These are phyloP conservation scores for Amblyjoppa fuscipennis DNA, from an alignment of 2,888 invertebrate species.

Conservation along the genomic window DNA sequence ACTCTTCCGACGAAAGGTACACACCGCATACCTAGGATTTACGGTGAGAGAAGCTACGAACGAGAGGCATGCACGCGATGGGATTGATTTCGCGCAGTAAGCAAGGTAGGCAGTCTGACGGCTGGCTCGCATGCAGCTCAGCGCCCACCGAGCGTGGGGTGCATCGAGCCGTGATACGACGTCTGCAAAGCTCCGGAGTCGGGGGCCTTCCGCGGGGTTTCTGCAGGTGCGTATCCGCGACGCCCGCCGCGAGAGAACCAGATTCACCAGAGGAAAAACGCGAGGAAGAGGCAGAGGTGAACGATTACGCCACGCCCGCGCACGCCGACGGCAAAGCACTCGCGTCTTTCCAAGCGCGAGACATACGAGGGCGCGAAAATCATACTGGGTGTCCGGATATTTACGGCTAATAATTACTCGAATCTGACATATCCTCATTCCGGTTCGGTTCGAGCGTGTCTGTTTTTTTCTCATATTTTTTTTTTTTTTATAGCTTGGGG, in stretches of 20 bases:
- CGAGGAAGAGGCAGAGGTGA: slow-evolving; percentile 38
- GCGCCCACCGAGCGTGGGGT: slow-evolving; percentile 53
- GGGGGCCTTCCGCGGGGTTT: slow-evolving; percentile 16
- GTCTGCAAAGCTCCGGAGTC: slow-evolving; percentile 55
- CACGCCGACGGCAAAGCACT: slow-evolving; percentile 51
- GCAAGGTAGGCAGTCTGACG: slow-evolving; percentile 46
- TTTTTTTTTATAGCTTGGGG: too few relatives aligned
- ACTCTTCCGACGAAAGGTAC: slow-evolving; percentile 39
- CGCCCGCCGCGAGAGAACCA: slow-evolving; percentile 66
- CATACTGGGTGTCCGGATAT: slow-evolving; percentile 50
- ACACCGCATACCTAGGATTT: slow-evolving; percentile 26
- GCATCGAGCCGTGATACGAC: slow-evolving; percentile 63
- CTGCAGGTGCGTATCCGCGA: slow-evolving; percentile 66
- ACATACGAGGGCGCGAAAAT: slow-evolving; percentile 41
- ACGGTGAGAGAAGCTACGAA: slow-evolving; percentile 30
- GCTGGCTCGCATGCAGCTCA: slow-evolving; percentile 39
- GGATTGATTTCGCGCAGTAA: slow-evolving; percentile 67
- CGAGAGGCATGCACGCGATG: slow-evolving; percentile 54
- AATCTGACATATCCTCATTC: neutral
- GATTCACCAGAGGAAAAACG: slow-evolving; percentile 50
- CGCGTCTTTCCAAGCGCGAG: slow-evolving; percentile 54
- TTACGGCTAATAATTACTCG: slow-evolving; percentile 38
- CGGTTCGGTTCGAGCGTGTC: neutral
- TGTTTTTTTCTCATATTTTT: neutral
- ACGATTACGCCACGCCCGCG: slow-evolving; percentile 61